Conservation (phyloP, 35 echinoderm and acorn worm genomes). For the Ophiothrix spiculata region DNA sequence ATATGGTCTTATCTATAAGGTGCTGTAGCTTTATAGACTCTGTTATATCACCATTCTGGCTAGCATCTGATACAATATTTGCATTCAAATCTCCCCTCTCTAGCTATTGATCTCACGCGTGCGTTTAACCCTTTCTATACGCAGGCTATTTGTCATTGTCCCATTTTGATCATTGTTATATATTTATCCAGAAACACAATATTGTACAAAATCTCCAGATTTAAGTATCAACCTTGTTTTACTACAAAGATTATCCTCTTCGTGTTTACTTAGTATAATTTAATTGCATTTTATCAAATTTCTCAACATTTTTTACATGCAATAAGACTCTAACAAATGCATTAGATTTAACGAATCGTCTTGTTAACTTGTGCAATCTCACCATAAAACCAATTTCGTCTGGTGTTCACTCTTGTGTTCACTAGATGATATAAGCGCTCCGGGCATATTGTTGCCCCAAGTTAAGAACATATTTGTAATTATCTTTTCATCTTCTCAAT, state of each 20-base stretch:
- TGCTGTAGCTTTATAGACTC: slow-evolving; percentile 8
- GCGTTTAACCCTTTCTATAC: too few relatives aligned
- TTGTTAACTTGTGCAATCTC: too few relatives aligned
- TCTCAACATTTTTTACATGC: background rate
- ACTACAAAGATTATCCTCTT: background rate
- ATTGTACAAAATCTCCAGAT: background rate
- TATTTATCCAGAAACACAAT: background rate
- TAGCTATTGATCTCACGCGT: background rate
- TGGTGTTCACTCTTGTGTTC: too few relatives aligned
- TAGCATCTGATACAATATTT: slow-evolving; percentile 5
- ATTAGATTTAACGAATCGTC: too few relatives aligned
- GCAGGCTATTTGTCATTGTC: too few relatives aligned
- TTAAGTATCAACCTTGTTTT: background rate
- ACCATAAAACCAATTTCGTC: too few relatives aligned
- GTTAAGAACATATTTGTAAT: too few relatives aligned
- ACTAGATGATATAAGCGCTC: too few relatives aligned
- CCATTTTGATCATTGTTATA: too few relatives aligned
- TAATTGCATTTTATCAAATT: background rate
- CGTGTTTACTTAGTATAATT: background rate
- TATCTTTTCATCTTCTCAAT: too few relatives aligned
- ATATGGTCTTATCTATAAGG: background rate
- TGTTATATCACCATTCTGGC: background rate
- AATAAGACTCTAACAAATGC: background rate
- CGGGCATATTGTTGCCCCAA: too few relatives aligned
- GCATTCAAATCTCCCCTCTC: slow-evolving; percentile 8